Percentiles rank a stretch among this genome's conserved stretches.
Evolutionary conservation across 2,888 invertebrate species (phyloP).

Genomic region (Odontomyia ornata): DNA sequence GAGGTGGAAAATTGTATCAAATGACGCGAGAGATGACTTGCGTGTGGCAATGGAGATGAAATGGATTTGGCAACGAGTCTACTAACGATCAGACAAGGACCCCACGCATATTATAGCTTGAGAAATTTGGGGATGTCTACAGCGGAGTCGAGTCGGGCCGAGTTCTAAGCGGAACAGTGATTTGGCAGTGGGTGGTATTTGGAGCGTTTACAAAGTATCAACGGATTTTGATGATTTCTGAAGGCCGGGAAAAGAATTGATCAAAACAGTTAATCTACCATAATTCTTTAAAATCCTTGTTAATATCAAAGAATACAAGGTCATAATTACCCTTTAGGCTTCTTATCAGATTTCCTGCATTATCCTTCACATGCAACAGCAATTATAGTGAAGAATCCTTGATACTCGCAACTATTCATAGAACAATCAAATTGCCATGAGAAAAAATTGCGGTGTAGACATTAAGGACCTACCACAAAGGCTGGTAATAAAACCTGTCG

Average conservation of each 20-base stretch:
- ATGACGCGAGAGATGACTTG: slow-evolving; percentile 64
- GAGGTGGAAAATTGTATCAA: slow-evolving; percentile 65
- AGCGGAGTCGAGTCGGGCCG: background rate
- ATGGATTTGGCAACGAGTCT: slow-evolving; percentile 33
- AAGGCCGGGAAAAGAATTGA: no score
- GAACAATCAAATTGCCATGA: background rate
- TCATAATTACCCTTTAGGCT: no score
- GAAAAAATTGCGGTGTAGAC: slow-evolving; percentile 31
- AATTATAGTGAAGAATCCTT: slow-evolving; percentile 1
- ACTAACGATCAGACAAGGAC: slow-evolving; percentile 26
- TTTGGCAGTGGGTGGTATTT: no score
- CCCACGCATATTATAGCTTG: slow-evolving; percentile 36
- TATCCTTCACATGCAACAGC: slow-evolving; percentile 23
- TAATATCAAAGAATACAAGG: no score
- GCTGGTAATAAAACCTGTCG: slow-evolving; percentile 47
- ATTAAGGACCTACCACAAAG: slow-evolving; percentile 47
- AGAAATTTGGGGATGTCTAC: background rate
- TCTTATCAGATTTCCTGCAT: no score
- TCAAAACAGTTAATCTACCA: no score
- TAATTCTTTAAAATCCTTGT: no score
- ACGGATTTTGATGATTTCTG: no score
- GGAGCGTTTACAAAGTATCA: no score
- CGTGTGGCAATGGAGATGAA: slow-evolving; percentile 63
- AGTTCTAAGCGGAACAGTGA: no score
- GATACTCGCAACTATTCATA: slow-evolving; percentile 3